phyloP scores from a whole-genome alignment of 2,888 invertebrate species.

The Diaphora mendica region DNA sequence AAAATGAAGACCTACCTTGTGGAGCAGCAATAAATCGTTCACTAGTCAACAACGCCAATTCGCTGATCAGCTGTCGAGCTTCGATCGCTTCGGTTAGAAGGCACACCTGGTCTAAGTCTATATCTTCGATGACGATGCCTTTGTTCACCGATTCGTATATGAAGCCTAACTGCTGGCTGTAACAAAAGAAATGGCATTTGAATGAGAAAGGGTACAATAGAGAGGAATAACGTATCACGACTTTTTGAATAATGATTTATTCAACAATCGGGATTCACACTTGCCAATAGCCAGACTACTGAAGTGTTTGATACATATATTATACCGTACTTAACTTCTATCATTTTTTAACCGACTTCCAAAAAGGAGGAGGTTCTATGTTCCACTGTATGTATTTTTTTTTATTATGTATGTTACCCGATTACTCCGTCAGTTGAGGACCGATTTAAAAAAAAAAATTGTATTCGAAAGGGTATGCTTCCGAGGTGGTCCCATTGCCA shows the following conservation, averaged over 20 bases:
- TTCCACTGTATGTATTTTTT: no score
- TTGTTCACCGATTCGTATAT: conserved; percentile 75
- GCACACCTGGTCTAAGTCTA: conserved; percentile 71
- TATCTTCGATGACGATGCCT: conserved; percentile 73
- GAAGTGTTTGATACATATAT: neutral
- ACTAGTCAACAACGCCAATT: conserved; percentile 59
- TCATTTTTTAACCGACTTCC: no score
- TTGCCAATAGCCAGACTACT: neutral
- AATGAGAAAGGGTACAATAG: neutral
- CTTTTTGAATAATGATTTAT: neutral
- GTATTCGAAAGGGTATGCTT: no score
- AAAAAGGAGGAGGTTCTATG: no score
- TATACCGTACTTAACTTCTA: neutral
- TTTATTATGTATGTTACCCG: no score
- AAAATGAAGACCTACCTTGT: conserved; percentile 65
- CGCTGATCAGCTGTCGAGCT: conserved; percentile 60
- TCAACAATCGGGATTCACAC: neutral
- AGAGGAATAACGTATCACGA: neutral
- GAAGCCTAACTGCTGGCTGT: conserved; percentile 76
- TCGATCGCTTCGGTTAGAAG: conserved; percentile 66
- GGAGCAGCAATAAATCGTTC: conserved; percentile 61
- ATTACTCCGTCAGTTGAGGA: no score
- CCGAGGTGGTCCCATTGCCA: no score
- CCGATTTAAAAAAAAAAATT: no score
- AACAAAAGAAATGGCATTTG: conserved; percentile 47